Percentiles rank a stretch among this genome's conserved stretches.
These are phyloP conservation scores for Loriculus beryllinus DNA, from an alignment of 2,797 vertebrate genomes.

Conservation along the genomic window DNA sequence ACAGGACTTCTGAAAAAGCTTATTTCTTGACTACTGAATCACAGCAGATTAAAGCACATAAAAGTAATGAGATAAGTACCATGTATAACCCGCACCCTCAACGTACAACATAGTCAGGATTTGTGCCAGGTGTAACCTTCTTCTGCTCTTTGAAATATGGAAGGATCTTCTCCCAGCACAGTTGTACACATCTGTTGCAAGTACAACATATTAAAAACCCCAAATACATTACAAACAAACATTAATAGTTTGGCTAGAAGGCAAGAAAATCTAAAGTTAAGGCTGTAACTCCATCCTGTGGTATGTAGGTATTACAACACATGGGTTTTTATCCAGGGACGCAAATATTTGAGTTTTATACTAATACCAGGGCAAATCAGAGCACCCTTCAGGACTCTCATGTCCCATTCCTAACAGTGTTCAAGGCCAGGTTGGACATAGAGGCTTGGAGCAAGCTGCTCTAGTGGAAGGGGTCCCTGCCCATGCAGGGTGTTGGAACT, in stretches of 20 bases:
- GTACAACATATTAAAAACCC: no score
- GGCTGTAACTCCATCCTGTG: conserved; percentile 75
- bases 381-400: not conserved
- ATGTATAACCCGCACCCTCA: accelerated
- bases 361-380: not conserved
- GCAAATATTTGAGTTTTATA: not conserved
- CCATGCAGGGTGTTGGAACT: not conserved
- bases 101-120: accelerated
- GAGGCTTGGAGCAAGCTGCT: not conserved
- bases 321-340: not conserved
- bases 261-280: conserved; percentile 41
- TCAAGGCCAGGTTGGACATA: not conserved
- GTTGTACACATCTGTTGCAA: not conserved
- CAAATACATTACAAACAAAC: not conserved
- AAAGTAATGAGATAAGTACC: not conserved
- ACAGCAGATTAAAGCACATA: accelerated
- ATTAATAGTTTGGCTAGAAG: not conserved
- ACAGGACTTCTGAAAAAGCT: accelerated
- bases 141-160: not conserved
- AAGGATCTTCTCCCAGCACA: not conserved
- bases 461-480: not conserved
- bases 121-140: not conserved
- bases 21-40: no score
- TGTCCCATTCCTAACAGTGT: not conserved
- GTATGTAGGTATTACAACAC: conserved; percentile 46